Evolutionary conservation across 2,797 vertebrate genomes (phyloP).

Genomic region (Periophthalmus magnuspinnatus): DNA sequence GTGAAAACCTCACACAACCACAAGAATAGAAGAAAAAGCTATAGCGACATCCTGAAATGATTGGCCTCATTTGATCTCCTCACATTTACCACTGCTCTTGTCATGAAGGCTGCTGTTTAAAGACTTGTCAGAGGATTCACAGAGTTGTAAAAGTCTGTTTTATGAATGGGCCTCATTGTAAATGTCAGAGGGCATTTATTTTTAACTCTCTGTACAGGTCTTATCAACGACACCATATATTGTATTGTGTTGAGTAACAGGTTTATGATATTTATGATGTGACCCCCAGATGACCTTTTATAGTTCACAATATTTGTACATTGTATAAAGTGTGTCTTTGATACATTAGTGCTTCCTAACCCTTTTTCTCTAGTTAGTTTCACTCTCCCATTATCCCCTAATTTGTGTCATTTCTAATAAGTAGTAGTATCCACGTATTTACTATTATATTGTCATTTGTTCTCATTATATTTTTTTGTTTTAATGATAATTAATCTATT

Average conservation of each 20-base stretch:
- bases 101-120: background rate
- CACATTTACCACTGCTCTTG: background rate
- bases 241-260: conserved; percentile 11
- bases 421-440: too few relatives aligned
- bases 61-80: background rate
- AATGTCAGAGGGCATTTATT: conserved; percentile 7
- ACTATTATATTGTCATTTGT: too few relatives aligned
- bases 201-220: conserved; percentile 8
- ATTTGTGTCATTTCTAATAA: too few relatives aligned
- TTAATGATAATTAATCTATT: too few relatives aligned
- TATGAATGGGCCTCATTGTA: background rate
- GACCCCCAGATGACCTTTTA: conserved; percentile 4
- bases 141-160: background rate
- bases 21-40: too few relatives aligned
- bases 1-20: too few relatives aligned
- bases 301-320: background rate
- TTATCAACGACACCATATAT: conserved; percentile 3
- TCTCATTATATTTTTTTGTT: too few relatives aligned
- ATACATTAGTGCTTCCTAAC: too few relatives aligned
- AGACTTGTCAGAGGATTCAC: background rate
- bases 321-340: too few relatives aligned
- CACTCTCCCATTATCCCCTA: too few relatives aligned
- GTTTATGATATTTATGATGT: background rate
- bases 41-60: background rate
- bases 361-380: too few relatives aligned